Conservation (phyloP, 2,797 vertebrate species). For the Gymnoscopelus microlampas region DNA sequence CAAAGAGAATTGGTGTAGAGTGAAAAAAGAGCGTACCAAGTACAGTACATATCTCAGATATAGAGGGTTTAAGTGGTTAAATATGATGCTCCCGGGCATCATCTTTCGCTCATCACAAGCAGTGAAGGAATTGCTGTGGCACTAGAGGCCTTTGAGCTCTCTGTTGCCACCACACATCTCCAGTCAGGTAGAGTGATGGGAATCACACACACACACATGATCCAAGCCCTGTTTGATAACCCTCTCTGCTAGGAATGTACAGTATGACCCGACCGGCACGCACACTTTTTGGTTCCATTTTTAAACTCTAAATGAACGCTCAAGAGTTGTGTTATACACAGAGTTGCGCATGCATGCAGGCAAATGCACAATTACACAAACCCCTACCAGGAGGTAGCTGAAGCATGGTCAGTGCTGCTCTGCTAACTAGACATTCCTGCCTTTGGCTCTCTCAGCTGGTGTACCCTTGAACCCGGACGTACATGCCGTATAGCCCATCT, state of each 20-base stretch:
- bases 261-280: no score
- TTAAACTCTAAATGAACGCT: no score
- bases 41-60: no score
- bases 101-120: slow-evolving; percentile 42
- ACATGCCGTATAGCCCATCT: slow-evolving; percentile 56
- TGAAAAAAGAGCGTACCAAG: no score
- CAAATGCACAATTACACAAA: slow-evolving; percentile 16
- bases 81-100: slow-evolving; percentile 13
- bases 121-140: slow-evolving; percentile 15
- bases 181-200: slow-evolving; percentile 53
- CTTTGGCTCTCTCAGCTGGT: slow-evolving; percentile 54
- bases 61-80: no score
- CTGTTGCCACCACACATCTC: slow-evolving; percentile 25
- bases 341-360: slow-evolving; percentile 16
- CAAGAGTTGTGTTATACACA: no score
- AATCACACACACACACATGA: slow-evolving; percentile 60
- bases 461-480: slow-evolving; percentile 60
- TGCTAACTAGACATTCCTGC: slow-evolving; percentile 38
- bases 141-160: slow-evolving; percentile 31
- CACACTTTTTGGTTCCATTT: no score
- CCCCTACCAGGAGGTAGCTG: no score
- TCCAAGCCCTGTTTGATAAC: slow-evolving; percentile 46
- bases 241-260: slow-evolving; percentile 35
- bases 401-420: slow-evolving; percentile 39
- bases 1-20: no score